phyloP scores from a whole-genome alignment of 2,113 vertebrate genomes.

The Aythya baeri region DNA sequence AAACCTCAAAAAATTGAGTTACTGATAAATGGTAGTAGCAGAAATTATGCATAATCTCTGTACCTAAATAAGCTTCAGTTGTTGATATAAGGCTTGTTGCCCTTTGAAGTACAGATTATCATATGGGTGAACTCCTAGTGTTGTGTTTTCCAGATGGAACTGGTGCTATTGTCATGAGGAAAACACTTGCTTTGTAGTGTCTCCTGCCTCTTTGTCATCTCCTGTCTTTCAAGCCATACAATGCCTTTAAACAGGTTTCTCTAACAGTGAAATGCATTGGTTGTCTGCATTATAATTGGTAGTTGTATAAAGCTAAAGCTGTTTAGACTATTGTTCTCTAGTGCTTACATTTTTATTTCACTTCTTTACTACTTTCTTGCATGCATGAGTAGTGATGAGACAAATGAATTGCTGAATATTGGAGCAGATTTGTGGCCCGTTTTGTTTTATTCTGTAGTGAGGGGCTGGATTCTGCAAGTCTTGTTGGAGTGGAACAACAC shows the following conservation, averaged over 20 bases:
- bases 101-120: background rate
- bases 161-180: background rate
- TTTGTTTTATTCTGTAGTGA: background rate
- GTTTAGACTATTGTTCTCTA: conserved; percentile 4
- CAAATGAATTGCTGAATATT: background rate
- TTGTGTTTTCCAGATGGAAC: background rate
- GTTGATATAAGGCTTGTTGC: background rate
- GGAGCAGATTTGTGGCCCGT: background rate
- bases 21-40: background rate
- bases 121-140: background rate
- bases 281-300: background rate
- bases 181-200: background rate
- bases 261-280: background rate
- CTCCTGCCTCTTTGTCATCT: background rate
- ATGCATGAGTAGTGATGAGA: background rate
- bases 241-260: background rate
- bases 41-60: background rate
- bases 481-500: background rate
- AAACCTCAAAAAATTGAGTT: background rate
- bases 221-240: conserved; percentile 3
- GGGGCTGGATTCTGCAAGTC: background rate
- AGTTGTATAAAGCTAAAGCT: background rate
- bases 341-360: conserved; percentile 12
- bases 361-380: background rate
- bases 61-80: background rate